Conservation (phyloP, 2,113 vertebrate genomes). For the Dinomys branickii region DNA sequence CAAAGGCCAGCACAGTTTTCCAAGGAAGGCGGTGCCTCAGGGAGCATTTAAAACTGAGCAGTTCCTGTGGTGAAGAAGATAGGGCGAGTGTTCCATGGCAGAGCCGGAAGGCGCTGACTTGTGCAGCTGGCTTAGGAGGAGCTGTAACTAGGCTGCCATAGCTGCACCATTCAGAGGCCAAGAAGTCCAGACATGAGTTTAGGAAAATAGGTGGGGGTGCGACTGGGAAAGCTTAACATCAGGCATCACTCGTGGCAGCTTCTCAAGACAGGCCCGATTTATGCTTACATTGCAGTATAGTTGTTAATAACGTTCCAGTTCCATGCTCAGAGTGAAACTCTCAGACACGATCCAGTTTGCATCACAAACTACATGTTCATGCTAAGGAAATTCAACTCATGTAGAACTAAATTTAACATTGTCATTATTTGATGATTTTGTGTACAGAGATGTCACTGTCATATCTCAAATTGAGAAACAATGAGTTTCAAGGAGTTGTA, state of each 20-base stretch:
- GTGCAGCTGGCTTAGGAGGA: background rate
- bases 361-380: background rate
- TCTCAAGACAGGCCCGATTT: background rate
- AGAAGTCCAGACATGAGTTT: background rate
- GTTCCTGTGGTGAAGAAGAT: background rate
- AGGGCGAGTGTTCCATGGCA: background rate
- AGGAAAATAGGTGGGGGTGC: background rate
- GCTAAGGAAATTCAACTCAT: constrained; percentile 21
- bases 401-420: background rate
- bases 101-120: background rate
- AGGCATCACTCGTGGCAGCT: background rate
- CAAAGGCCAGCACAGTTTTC: background rate
- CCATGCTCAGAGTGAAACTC: background rate
- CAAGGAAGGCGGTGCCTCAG: background rate
- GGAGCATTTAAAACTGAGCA: background rate
- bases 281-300: background rate
- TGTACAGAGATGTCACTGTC: background rate
- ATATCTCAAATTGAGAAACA: background rate
- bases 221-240: background rate
- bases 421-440: background rate
- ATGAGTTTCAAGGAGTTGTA: background rate
- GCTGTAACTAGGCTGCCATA: background rate
- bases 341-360: background rate
- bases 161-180: background rate
- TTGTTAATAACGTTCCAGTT: background rate